Evolutionary conservation across 2,113 vertebrate genomes (phyloP), one percentile per base, ranked within the genome.

Genomic region (Mustela nigripes): DNA sequence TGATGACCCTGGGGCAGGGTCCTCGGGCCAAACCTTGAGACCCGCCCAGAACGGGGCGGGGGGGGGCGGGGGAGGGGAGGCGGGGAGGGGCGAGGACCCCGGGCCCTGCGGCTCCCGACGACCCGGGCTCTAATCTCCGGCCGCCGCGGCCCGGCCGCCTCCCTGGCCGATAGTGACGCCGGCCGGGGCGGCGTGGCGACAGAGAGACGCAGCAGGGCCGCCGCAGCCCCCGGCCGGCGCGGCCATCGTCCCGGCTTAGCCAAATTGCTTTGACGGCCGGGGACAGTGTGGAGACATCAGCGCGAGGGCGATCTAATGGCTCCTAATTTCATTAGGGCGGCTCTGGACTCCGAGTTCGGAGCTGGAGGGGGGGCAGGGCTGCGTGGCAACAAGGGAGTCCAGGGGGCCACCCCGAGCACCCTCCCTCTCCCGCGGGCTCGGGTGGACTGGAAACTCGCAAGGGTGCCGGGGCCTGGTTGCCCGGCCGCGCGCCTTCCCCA

Each of bases 241-340:
- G 93, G 97, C 98, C 98, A 93, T 98, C 97, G 62, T 56, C 97
- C 95, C 48, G 96, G 98, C 98, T 99, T 99, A 99, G 98, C 98
- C 98, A 99, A 99, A 99, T 99, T 99, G 99, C 98, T 99, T 98
- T 99, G 99, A 99, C 99, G 98, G 98, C 98, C 98, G 93, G 96
- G 98, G 98, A 98, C 96, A 99, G 98, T 97, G 95, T 92, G 94
- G 93, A 98, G 98, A 98, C 98, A 98, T 98, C 98, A 98, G 97
- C 98, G 98, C 31, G 98, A 97, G 97, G 99, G 98, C 97, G 99
- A 99, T 99, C 98, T 99, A 99, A 99, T 99, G 98, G 95, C 83
- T 98, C 98, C 98, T 99, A 99, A 99, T 99, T 99, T 99, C 98
- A 99, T 99, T 98, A 99, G 97, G 96, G 98, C 84, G 88, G 98